phyloP scores from a whole-genome alignment of 2,888 invertebrate genomes.

The Phengaris arion region DNA sequence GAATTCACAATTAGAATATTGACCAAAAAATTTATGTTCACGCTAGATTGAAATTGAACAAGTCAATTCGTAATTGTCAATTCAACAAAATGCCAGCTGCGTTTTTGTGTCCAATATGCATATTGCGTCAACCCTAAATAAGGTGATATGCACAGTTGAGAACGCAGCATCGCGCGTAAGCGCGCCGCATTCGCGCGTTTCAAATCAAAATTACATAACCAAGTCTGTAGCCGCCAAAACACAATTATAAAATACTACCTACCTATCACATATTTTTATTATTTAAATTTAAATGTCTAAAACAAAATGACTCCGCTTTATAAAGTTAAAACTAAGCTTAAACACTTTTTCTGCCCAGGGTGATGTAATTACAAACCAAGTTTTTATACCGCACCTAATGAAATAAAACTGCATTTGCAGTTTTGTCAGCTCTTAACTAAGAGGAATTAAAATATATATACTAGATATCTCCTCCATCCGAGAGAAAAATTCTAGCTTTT shows the following conservation, averaged over 20 bases:
- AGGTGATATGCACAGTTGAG: background rate
- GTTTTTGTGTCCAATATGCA: constrained; percentile 54
- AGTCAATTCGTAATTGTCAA: constrained; percentile 41
- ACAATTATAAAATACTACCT: no score
- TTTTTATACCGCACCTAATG: background rate
- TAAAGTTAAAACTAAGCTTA: background rate
- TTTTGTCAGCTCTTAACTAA: constrained; percentile 26
- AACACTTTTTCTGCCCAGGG: constrained; percentile 6
- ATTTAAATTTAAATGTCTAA: background rate
- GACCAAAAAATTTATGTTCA: constrained; percentile 31
- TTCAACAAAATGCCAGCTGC: constrained; percentile 51
- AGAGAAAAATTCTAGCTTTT: constrained; percentile 12
- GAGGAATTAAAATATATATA: constrained; percentile 11
- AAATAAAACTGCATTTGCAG: constrained; percentile 28
- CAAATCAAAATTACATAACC: no score
- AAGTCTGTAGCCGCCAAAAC: no score
- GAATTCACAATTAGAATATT: constrained; percentile 24
- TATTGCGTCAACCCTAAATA: constrained; percentile 60
- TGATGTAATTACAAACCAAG: constrained; percentile 21
- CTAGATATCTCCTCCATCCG: background rate
- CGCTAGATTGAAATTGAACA: constrained; percentile 49
- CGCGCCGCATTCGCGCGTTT: background rate
- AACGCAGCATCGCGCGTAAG: background rate
- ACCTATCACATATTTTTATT: no score
- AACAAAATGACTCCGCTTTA: background rate